These are phyloP conservation scores for Agelastica alni DNA, from an alignment of 2,888 invertebrate species.

Conservation along the genomic window DNA sequence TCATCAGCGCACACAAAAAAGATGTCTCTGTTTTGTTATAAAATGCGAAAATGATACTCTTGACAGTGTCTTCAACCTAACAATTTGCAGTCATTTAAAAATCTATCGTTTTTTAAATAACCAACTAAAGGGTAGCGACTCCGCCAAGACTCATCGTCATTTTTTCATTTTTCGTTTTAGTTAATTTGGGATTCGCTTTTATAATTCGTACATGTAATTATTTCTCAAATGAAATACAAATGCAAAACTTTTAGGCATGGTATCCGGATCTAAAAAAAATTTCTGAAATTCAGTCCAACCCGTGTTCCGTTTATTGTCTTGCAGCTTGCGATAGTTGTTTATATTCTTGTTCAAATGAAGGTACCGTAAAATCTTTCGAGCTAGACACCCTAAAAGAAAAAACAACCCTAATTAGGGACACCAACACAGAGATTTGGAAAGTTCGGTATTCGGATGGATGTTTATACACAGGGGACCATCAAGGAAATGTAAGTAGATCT, in stretches of 20 bases:
- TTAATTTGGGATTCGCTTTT: too few species aligned
- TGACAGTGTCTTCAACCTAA: too few species aligned
- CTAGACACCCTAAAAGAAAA: conserved; percentile 55
- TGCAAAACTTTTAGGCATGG: conserved; percentile 60
- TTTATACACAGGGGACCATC: conserved; percentile 66
- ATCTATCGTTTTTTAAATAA: too few species aligned
- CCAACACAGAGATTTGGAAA: conserved; percentile 58
- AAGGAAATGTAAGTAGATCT: conserved; percentile 63
- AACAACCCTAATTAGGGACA: conserved; percentile 43
- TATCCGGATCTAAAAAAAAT: conserved; percentile 54
- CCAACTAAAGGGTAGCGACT: too few species aligned
- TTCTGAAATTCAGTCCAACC: conserved; percentile 61
- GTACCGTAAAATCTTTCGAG: conserved; percentile 64
- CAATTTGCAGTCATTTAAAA: too few species aligned
- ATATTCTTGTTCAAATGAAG: conserved; percentile 69
- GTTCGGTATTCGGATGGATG: conserved; percentile 51
- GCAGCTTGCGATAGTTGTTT: conserved; percentile 60
- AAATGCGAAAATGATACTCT: too few species aligned
- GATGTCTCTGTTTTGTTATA: too few species aligned
- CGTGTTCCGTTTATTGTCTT: conserved; percentile 65
- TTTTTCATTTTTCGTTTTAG: too few species aligned
- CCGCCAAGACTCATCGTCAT: too few species aligned
- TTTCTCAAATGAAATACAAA: too few species aligned
- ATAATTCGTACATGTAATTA: too few species aligned
- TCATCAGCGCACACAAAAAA: too few species aligned